phyloP scores from a whole-genome alignment of 2,113 vertebrate species.

The Donacobius atricapilla region DNA sequence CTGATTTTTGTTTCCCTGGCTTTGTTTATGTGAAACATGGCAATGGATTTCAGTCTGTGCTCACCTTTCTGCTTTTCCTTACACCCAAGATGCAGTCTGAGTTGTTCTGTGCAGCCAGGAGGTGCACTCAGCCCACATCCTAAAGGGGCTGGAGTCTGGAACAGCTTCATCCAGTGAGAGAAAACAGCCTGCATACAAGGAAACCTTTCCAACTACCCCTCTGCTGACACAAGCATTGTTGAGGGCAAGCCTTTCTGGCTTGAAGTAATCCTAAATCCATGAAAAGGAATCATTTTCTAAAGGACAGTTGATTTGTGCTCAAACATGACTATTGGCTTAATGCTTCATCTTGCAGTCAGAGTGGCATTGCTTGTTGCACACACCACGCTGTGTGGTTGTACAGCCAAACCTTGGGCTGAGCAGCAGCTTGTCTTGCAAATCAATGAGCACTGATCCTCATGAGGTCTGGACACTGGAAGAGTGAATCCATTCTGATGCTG shows the following conservation, averaged over 20 bases:
- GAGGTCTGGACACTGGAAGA: background rate
- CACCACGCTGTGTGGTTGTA: background rate
- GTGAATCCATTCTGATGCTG: background rate
- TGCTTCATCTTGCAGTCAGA: background rate
- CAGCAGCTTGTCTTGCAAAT: background rate
- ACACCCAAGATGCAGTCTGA: background rate
- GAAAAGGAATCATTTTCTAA: background rate
- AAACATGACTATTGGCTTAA: accelerated
- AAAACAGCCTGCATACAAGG: background rate
- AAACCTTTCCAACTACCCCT: background rate
- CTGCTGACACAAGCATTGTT: background rate
- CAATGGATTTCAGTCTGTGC: background rate
- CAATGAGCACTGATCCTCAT: accelerated
- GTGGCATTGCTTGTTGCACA: background rate
- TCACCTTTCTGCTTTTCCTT: background rate
- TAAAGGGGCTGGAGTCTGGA: background rate
- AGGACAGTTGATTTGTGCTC: background rate
- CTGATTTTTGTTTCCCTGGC: accelerated
- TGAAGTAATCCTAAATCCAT: background rate
- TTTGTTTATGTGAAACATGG: background rate
- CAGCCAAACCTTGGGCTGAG: background rate
- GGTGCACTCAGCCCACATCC: background rate
- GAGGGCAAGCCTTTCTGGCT: background rate
- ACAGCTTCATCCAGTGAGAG: background rate
- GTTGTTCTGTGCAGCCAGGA: background rate